These are phyloP conservation scores for Oriolus oriolus DNA, from an alignment of 2,113 vertebrate genomes.

Conservation along the genomic window DNA sequence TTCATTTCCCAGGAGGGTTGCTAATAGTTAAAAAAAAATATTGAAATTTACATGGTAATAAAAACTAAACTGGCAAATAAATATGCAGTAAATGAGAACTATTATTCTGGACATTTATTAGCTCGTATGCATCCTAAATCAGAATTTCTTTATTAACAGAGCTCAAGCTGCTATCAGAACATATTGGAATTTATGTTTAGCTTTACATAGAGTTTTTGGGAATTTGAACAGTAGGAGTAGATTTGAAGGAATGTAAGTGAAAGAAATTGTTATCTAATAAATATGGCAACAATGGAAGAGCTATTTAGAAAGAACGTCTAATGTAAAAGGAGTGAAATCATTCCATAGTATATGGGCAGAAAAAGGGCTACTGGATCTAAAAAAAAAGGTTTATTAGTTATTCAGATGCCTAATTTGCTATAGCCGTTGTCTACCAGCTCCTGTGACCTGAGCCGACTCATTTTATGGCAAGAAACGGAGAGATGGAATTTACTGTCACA, in stretches of 20 bases:
- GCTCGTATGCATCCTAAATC: neutral
- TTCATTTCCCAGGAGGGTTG: neutral
- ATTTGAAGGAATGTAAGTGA: neutral
- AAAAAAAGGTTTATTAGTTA: neutral
- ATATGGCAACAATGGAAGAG: neutral
- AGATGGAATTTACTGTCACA: neutral
- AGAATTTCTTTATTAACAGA: neutral
- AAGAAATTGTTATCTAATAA: neutral
- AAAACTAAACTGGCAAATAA: neutral
- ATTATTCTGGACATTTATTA: neutral
- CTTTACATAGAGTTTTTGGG: neutral
- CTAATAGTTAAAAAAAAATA: neutral
- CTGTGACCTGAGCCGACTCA: neutral
- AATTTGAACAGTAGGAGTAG: neutral
- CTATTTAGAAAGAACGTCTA: neutral
- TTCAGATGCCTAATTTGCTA: neutral
- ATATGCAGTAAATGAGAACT: neutral
- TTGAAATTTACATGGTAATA: neutral
- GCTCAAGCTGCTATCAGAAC: neutral
- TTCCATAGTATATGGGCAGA: neutral
- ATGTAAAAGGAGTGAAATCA: neutral
- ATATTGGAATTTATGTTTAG: neutral
- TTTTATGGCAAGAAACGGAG: neutral
- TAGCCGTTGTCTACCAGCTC: neutral
- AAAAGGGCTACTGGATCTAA: neutral